Percentiles rank a stretch among this genome's conserved stretches.
Evolutionary conservation across 1,140 invertebrate genomes (phyloP).

Genomic region (Lepidurus packardi): DNA sequence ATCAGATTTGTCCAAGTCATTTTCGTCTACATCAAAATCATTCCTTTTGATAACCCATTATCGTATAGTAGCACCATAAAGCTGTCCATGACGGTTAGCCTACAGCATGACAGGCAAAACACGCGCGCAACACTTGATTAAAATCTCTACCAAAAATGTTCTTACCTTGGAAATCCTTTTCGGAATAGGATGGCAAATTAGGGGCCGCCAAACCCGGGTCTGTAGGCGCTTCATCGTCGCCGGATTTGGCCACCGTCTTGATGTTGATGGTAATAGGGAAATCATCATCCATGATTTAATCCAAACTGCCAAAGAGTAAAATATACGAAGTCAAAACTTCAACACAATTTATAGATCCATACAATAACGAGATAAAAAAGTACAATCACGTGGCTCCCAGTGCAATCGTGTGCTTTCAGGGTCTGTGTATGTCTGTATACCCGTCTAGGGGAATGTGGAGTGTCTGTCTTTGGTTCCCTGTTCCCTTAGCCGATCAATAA

Average conservation of each 20-base stretch:
- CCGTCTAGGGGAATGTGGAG: not conserved
- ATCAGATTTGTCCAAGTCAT: no score
- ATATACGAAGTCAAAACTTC: not conserved
- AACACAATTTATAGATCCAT: not conserved
- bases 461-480: not conserved
- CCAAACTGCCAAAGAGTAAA: not conserved
- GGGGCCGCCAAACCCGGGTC: conserved; percentile 71
- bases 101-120: not conserved
- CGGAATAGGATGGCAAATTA: conserved; percentile 67
- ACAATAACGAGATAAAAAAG: not conserved
- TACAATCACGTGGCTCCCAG: not conserved
- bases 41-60: no score
- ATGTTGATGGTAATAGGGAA: not conserved
- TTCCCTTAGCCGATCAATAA: conserved; percentile 19
- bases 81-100: no score
- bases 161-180: conserved; percentile 79
- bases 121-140: not conserved
- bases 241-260: conserved; percentile 38
- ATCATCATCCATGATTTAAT: not conserved
- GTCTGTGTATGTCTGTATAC: not conserved
- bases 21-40: no score
- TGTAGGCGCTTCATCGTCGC: conserved; percentile 58
- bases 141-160: conserved; percentile 4
- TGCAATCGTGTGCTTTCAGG: not conserved
- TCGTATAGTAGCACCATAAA: no score